Conservation (phyloP, 2,113 vertebrate species). For the Tauraco erythrolophus region DNA sequence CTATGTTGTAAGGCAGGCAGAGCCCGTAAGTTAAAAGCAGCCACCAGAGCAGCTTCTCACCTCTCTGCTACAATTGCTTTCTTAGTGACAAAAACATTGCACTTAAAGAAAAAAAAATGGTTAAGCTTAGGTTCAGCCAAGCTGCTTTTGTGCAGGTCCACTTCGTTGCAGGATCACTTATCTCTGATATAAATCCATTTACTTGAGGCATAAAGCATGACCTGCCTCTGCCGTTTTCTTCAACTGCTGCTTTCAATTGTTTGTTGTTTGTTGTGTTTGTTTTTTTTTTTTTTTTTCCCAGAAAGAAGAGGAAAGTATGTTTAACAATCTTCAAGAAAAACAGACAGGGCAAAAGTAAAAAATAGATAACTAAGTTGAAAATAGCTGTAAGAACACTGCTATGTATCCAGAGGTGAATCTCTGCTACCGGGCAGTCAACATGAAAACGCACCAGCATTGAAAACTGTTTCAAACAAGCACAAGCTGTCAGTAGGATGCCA, state of each 20-base stretch:
- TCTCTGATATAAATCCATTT: neutral
- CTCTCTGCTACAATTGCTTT: neutral
- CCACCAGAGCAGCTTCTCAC: neutral
- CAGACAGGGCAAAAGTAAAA: neutral
- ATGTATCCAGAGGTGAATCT: neutral
- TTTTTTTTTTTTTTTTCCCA: neutral
- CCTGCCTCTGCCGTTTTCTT: neutral
- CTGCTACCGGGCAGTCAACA: neutral
- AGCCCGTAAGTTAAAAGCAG: neutral
- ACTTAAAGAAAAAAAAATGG: neutral
- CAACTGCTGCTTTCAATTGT: neutral
- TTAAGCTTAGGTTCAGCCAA: neutral
- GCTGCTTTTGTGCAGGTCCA: neutral
- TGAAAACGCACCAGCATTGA: rapidly evolving
- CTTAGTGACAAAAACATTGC: neutral
- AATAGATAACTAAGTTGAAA: neutral
- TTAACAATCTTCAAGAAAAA: neutral
- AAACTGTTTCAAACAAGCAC: neutral
- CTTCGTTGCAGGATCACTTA: neutral
- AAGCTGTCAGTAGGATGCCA: neutral
- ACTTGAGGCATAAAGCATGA: neutral
- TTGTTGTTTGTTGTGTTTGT: no score
- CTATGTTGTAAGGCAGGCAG: neutral
- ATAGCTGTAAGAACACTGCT: neutral
- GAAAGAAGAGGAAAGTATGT: neutral